phyloP scores from a whole-genome alignment of 2,888 invertebrate species.

The Dasysyrphus albostriatus region DNA sequence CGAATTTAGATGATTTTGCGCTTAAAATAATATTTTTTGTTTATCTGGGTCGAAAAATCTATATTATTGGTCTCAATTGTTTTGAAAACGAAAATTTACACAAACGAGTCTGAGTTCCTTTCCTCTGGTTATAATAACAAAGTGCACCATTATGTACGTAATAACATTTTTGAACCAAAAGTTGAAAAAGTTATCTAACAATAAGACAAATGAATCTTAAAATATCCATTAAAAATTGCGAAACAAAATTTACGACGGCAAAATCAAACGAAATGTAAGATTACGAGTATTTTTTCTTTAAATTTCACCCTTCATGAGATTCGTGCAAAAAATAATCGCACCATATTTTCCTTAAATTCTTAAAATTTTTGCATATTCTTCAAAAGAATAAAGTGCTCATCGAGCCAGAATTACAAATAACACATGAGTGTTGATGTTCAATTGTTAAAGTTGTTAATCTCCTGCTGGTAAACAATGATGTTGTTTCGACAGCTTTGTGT shows the following conservation, averaged over 20 bases:
- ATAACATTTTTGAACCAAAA: too few relatives aligned
- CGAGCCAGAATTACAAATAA: constrained; percentile 39
- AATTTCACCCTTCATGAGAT: constrained; percentile 66
- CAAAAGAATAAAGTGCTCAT: constrained; percentile 28
- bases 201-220: background rate
- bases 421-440: constrained; percentile 51
- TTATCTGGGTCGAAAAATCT: too few relatives aligned
- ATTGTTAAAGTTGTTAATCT: constrained; percentile 54
- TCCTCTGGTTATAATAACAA: too few relatives aligned
- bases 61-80: too few relatives aligned
- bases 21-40: too few relatives aligned
- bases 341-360: background rate
- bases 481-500: constrained; percentile 72
- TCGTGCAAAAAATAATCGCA: constrained; percentile 12
- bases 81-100: too few relatives aligned
- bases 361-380: constrained; percentile 68
- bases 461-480: constrained; percentile 64
- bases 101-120: too few relatives aligned
- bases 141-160: too few relatives aligned
- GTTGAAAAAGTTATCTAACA: background rate
- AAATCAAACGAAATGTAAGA: constrained; percentile 32
- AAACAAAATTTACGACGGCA: background rate
- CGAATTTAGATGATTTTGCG: too few relatives aligned
- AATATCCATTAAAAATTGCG: background rate
- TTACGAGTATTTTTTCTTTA: constrained; percentile 70